Percentiles rank a stretch among this genome's conserved stretches.
phyloP scores from a whole-genome alignment of 2,888 invertebrate genomes.

The Eurytoma adleriae region DNA sequence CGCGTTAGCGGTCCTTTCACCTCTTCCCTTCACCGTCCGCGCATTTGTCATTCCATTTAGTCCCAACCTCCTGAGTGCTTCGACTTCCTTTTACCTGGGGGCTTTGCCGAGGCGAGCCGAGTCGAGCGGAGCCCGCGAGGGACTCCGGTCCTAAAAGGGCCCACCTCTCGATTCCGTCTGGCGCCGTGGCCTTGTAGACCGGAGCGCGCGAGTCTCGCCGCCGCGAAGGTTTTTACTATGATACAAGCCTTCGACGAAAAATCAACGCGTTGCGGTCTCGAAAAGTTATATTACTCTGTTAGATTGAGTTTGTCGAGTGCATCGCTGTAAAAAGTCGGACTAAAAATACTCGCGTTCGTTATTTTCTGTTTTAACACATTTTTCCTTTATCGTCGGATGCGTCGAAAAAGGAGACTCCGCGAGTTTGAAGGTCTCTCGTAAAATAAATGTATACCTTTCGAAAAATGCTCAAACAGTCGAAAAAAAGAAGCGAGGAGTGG shows the following conservation, averaged over 20 bases:
- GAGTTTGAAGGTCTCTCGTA: constrained; percentile 6
- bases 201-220: not conserved
- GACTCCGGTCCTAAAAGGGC: constrained; percentile 60
- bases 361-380: not conserved
- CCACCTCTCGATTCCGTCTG: constrained; percentile 58
- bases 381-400: not conserved
- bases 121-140: constrained; percentile 18
- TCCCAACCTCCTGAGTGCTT: constrained; percentile 54
- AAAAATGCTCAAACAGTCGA: not conserved
- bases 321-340: not conserved
- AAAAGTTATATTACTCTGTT: too few relatives aligned
- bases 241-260: constrained; percentile 1
- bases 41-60: constrained; percentile 74
- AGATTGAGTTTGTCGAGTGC: not conserved
- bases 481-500: not conserved
- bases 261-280: too few relatives aligned
- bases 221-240: constrained; percentile 46
- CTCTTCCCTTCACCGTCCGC: constrained; percentile 68
- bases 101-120: constrained; percentile 52
- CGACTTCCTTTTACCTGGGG: constrained; percentile 57
- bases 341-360: constrained; percentile 6
- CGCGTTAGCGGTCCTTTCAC: constrained; percentile 66
- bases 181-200: constrained; percentile 58
- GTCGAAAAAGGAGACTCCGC: not conserved
- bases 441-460: constrained; percentile 18